Base-by-base conservation (phyloP, 2,888 invertebrate genomes). In the Noctua comes region DNA sequence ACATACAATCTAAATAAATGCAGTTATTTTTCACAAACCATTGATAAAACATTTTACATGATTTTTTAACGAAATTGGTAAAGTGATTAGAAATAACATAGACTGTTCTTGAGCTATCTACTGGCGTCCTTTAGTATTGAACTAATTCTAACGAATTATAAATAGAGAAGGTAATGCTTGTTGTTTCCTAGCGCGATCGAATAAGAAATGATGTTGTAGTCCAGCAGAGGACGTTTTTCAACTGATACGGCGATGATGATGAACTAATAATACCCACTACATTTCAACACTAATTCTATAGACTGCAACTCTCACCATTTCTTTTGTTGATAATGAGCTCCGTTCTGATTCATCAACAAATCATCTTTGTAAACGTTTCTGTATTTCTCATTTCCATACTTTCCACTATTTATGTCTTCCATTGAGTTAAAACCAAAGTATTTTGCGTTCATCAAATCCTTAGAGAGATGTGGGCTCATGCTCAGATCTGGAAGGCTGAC, bases 251-350 rank as follows among this genome's bases (percentile, higher is more conserved):
- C 27, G 18, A 18, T 27, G 16, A 59, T 59, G 59, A 31, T 31
- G 27, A 62, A 31, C 7, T 6, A 31, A 18, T 27, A 59, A 18
- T 7, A 31, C 27, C 2, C 27, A 31, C 27, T 31, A 62, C 59
- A 40, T 48, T 48, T 59, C 27, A 16, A 13, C 8, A 66, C 16
- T 18, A 31, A 62, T 62, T 27, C 8, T 59, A 27, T 27, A 27
- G 27, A 36, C 8, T 18, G 7, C 7, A 21, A 31, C 11, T 10
- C 86, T 88, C 82, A 94, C 94, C 93, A 91, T 87, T 93, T 93
- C 46, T 91, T 93, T 54, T 91, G 86, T 1, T 88, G 88, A 75
- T 77, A 87, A 57, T 87, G 89, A 13, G 62, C 64, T 5, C 66
- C 27, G 59, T 78, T 82, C 43, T 31, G 82, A 69, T 87, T 83